These are phyloP conservation scores for Synanceia verrucosa DNA, from an alignment of 2,797 vertebrate genomes.

Conservation along the genomic window DNA sequence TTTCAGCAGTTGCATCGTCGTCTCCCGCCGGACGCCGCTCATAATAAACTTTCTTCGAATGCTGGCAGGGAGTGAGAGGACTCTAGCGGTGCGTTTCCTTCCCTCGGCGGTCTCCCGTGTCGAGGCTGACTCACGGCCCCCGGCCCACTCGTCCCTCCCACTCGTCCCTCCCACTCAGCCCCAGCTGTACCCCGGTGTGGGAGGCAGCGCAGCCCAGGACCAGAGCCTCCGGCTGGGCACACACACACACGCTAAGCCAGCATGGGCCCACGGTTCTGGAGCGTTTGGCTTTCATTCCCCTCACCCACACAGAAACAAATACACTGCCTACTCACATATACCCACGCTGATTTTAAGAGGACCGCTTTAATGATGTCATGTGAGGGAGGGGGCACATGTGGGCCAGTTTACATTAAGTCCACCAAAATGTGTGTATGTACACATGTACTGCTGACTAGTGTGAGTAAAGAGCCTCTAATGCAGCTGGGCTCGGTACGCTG, in stretches of 20 bases:
- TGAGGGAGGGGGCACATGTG: slow-evolving; percentile 76
- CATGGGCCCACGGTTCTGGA: slow-evolving; percentile 64
- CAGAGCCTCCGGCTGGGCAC: slow-evolving; percentile 74
- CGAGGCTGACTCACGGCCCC: slow-evolving; percentile 73
- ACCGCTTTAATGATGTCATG: slow-evolving; percentile 84
- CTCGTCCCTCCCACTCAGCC: slow-evolving; percentile 63
- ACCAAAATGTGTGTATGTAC: slow-evolving; percentile 19
- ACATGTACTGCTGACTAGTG: slow-evolving; percentile 36
- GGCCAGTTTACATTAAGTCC: slow-evolving; percentile 47
- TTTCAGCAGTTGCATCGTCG: slow-evolving; percentile 6
- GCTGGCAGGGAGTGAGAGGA: slow-evolving; percentile 32
- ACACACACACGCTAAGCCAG: slow-evolving; percentile 34
- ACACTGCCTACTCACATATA: slow-evolving; percentile 66
- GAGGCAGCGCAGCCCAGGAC: slow-evolving; percentile 76
- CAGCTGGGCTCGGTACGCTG: slow-evolving; percentile 10
- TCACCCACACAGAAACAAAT: slow-evolving; percentile 70
- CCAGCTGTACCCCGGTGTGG: slow-evolving; percentile 74
- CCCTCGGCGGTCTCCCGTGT: slow-evolving; percentile 56
- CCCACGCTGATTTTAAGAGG: slow-evolving; percentile 70
- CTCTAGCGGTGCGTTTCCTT: slow-evolving; percentile 30
- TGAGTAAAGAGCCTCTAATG: slow-evolving; percentile 21
- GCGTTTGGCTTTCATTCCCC: slow-evolving; percentile 75
- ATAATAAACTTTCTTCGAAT: slow-evolving; percentile 39
- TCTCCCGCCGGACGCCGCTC: not conserved
- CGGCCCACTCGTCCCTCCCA: slow-evolving; percentile 65